Evolutionary conservation across 2,888 invertebrate genomes (phyloP), one percentile per base, ranked within the genome.

Genomic region (Encarsia formosa): DNA sequence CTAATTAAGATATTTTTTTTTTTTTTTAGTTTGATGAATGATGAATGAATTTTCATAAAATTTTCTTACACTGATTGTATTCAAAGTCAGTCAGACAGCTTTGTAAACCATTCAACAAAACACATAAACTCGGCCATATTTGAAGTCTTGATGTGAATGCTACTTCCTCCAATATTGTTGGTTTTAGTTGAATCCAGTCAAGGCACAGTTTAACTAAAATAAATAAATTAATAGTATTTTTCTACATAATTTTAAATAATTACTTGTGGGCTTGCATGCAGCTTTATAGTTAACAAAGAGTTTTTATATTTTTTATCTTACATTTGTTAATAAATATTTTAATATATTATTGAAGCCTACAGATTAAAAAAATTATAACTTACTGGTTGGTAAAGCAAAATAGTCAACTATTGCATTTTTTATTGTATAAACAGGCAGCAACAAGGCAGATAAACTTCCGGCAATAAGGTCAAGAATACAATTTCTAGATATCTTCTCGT

Each of bases 101-200:
- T 61, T 83, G 83, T 41, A 88, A 76, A 56, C 78, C 79, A 72
- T 86, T 88, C 60, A 89, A 76, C n/a, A 87, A 73, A 69, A 86
- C 84, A 63, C 87, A 87, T 44, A 89, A 76, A 67, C 88, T 86
- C 8, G 85, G 85, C 90, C 90, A 90, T 65, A 91, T 83, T 71
- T 86, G 86, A 38, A 83, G 78, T 43, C 81, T 76, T 53, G 78
- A 77, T 40, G 76, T 76, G 67, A 82, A 83, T 59, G 81, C 80
- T 34, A 73, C 67, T 57, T 79, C 76, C 51, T 75, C 72, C 55
- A 83, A 69, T 55, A 79, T 75, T 35, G 73, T 71, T 13, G 82
- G 79, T 58, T 81, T 79, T 58, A 78, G 75, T 61, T 74, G 73
- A 60, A 86, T 76, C 87, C 89, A 91, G 65, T 86, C 84, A 66